Percentiles rank a stretch among this genome's conserved stretches.
Conservation (phyloP, 2,113 vertebrate genomes). For the Elachura formosa region DNA sequence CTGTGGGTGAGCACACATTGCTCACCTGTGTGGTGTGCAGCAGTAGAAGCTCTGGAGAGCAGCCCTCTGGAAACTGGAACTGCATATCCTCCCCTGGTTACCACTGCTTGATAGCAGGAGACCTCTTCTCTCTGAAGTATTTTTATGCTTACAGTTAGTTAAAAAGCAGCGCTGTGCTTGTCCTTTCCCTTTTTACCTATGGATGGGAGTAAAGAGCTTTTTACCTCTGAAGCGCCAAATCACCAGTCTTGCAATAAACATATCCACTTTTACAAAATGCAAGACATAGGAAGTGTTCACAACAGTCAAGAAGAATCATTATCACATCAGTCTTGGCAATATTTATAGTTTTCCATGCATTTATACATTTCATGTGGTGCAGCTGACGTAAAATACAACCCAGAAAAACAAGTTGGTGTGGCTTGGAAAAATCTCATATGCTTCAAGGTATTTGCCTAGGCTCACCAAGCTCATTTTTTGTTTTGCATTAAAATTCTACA, state of each 20-base stretch:
- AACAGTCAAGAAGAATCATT: constrained; percentile 12
- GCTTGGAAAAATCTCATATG: not conserved
- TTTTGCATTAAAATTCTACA: constrained; percentile 38
- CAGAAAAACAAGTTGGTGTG: constrained; percentile 4
- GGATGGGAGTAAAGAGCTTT: constrained; percentile 12
- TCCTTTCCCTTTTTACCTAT: not conserved
- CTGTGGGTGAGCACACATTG: not conserved
- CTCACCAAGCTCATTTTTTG: constrained; percentile 5
- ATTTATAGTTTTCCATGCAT: constrained; percentile 13
- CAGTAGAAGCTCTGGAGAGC: not conserved
- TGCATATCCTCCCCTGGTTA: not conserved
- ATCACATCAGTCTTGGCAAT: constrained; percentile 25
- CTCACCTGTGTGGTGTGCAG: not conserved
- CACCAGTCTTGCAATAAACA: not conserved
- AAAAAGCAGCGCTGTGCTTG: not conserved
- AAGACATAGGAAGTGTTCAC: not conserved
- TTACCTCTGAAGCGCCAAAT: not conserved
- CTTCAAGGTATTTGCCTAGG: constrained; percentile 33
- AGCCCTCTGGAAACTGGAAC: not conserved
- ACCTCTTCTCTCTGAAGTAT: not conserved
- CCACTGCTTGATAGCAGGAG: not conserved
- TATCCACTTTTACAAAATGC: not conserved
- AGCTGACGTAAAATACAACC: not conserved
- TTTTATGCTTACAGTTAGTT: not conserved
- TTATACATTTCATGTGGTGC: constrained; percentile 2